Conservation (phyloP, 1,140 invertebrate genomes). For the Philotrypesis tridentata region DNA sequence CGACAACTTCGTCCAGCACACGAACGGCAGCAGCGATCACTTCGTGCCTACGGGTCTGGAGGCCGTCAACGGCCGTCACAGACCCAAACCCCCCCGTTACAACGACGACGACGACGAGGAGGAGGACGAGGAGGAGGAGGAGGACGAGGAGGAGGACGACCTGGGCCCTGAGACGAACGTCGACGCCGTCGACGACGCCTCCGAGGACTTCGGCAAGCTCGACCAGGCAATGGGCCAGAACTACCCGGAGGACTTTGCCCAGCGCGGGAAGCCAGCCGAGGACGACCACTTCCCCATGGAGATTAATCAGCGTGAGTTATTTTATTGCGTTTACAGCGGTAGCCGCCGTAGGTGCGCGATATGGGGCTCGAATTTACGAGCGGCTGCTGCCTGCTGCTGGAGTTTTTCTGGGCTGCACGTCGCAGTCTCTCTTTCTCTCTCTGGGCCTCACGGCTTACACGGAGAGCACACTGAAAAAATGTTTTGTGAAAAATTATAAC, state of each 20-base stretch:
- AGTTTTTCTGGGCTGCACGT: no score
- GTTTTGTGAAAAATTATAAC: no score
- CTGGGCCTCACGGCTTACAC: no score
- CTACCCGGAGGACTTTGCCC: slow-evolving; percentile 14
- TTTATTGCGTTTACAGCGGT: slow-evolving; percentile 66
- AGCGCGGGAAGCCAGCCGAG: neutral
- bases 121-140: slow-evolving; percentile 76
- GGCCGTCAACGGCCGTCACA: slow-evolving; percentile 24
- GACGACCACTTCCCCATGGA: neutral
- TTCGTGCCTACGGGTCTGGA: slow-evolving; percentile 21
- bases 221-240: slow-evolving; percentile 24
- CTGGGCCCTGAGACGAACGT: slow-evolving; percentile 78
- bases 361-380: no score
- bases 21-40: slow-evolving; percentile 37
- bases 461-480: no score
- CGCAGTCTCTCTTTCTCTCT: no score
- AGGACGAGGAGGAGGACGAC: slow-evolving; percentile 76
- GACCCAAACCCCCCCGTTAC: slow-evolving; percentile 52
- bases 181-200: slow-evolving; percentile 61
- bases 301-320: neutral
- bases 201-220: slow-evolving; percentile 19
- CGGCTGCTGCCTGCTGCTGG: no score
- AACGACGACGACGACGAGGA: slow-evolving; percentile 68
- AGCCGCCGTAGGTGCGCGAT: slow-evolving; percentile 66
- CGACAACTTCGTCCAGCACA: slow-evolving; percentile 1